Base-by-base conservation (phyloP, 2,888 invertebrate species). In the Chelonus formosanus region DNA sequence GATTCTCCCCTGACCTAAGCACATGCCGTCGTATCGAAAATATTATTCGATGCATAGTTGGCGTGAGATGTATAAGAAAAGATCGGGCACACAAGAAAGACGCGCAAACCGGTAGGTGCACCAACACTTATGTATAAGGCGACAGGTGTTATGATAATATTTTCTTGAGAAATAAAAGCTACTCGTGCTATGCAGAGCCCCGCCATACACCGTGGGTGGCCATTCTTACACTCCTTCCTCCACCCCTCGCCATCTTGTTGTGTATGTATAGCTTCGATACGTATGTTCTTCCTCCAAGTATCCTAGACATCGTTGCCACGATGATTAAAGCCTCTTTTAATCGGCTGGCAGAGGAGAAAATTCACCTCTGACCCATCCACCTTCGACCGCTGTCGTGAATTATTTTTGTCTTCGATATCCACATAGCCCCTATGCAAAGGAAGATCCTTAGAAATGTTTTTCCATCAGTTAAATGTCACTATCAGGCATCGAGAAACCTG, bases 141-240 rank as follows among this genome's bases (percentile, higher is more conserved):
- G 75, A 71, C 67, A 73, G 74, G 75, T 76, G 77, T 76, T 77
- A 75, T 74, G 76, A 79, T 77, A 79, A 79, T 79, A 79, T 79
- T 79, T 79, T 79, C 79, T 78, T 76, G 77, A 74, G 79, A 79
- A 79, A 79, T 79, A 79, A 75, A 76, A 72, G 75, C 78, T 78
- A 77, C 78, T 77, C 75, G 71, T 70, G 44, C 64, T 64, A 65
- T 65, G 59, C 59, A 67, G 66, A 64, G 68, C 67, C 67, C 63
- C 68, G 63, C 68, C 55, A 67, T 69, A 65, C 74, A 62, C 69
- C 67, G 74, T 73, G 74, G 71, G 74, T 72, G 74, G 74, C 64
- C 70, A 53, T 55, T 65, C 52, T 55, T 56, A 40, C 62, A 55
- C 48, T 55, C 66, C 56, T 59, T 50, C 54, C 20, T 57, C 56